These are phyloP conservation scores for Noctua janthe DNA, from an alignment of 2,888 invertebrate genomes.

Conservation along the genomic window DNA sequence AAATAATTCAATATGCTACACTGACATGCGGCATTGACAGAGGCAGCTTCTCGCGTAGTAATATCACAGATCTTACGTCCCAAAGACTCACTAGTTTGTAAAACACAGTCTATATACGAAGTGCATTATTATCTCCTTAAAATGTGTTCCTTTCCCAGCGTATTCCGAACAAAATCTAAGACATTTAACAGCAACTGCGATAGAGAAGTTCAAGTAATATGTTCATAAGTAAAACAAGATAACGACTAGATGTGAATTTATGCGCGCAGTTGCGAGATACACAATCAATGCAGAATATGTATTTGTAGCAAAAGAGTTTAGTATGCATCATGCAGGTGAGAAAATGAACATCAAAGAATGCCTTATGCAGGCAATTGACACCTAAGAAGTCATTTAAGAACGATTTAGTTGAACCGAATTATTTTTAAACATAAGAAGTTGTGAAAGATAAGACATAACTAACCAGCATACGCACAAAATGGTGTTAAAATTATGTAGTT, in stretches of 20 bases:
- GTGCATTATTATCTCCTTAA: neutral
- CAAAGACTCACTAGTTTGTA: neutral
- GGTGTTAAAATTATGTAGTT: no score
- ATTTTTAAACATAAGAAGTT: neutral
- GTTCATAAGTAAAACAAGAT: slow-evolving; percentile 49
- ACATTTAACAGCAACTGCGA: slow-evolving; percentile 26
- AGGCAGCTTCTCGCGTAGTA: no score
- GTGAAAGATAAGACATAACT: no score
- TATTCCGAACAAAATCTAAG: slow-evolving; percentile 30
- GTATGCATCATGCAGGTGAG: neutral
- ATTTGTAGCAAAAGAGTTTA: slow-evolving; percentile 10
- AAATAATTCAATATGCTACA: neutral
- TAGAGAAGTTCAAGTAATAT: slow-evolving; percentile 50
- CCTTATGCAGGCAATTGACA: neutral
- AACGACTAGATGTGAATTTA: slow-evolving; percentile 63
- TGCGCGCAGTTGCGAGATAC: slow-evolving; percentile 39
- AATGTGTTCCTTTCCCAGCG: neutral
- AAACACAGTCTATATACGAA: neutral
- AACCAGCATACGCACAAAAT: neutral
- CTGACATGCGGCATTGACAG: neutral
- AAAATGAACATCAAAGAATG: neutral
- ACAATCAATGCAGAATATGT: slow-evolving; percentile 62
- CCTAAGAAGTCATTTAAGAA: neutral
- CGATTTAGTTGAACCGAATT: neutral
- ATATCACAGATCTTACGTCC: neutral